A percentile compares a stretch with the other conserved stretches of the same genome.
Evolutionary conservation across 2,113 vertebrate species (phyloP).

Genomic region (Alouatta palliata): DNA sequence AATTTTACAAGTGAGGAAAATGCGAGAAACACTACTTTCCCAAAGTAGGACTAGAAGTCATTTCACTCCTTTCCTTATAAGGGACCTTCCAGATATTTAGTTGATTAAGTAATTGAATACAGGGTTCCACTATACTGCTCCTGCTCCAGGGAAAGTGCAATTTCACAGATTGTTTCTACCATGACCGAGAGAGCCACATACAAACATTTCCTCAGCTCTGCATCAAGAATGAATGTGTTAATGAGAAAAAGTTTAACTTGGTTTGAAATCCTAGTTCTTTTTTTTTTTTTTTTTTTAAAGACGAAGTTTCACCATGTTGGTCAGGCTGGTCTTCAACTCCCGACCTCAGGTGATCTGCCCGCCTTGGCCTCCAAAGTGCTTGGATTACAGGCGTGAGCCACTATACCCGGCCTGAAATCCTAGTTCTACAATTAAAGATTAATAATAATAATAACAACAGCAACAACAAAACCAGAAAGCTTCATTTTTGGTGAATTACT

Average conservation of each 20-base stretch:
- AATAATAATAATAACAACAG: neutral
- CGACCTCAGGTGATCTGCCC: too few relatives aligned
- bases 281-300: too few relatives aligned
- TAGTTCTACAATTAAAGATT: neutral
- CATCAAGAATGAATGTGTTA: slow-evolving; percentile 28
- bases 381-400: too few relatives aligned
- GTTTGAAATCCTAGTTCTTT: slow-evolving; percentile 37
- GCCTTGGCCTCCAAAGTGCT: too few relatives aligned
- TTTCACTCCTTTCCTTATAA: neutral
- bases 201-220: slow-evolving; percentile 1
- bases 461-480: neutral
- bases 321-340: too few relatives aligned
- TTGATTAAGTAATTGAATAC: neutral
- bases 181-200: neutral
- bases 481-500: slow-evolving; percentile 20
- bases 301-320: too few relatives aligned
- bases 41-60: neutral
- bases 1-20: slow-evolving; percentile 19
- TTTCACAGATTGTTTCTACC: neutral
- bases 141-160: neutral
- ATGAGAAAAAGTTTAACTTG: slow-evolving; percentile 42
- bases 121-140: neutral
- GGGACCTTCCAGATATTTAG: slow-evolving; percentile 10
- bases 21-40: neutral
- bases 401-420: neutral